These are phyloP conservation scores for Argynnis bischoffii DNA, from an alignment of 2,888 invertebrate species.

Conservation along the genomic window DNA sequence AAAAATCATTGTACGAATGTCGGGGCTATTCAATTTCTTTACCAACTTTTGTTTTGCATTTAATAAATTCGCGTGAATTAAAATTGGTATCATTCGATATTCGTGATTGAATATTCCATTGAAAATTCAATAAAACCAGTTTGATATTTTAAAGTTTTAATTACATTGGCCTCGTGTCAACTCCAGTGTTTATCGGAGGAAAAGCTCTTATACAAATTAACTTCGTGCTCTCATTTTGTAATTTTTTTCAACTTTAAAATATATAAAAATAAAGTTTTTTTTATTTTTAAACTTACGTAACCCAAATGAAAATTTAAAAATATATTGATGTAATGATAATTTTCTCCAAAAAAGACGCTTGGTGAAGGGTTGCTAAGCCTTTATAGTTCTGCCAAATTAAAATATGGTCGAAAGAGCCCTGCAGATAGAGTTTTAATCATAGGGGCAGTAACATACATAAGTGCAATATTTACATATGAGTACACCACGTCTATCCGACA, in stretches of 20 bases:
- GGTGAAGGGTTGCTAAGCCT: no score
- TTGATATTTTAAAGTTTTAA: slow-evolving; percentile 14
- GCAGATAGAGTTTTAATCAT: no score
- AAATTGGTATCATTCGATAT: slow-evolving; percentile 14
- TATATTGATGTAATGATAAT: no score
- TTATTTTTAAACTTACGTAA: no score
- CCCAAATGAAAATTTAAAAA: no score
- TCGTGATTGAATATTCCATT: slow-evolving; percentile 7
- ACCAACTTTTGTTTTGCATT: not conserved
- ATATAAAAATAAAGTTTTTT: not conserved
- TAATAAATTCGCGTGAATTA: slow-evolving; percentile 5
- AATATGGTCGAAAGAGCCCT: no score
- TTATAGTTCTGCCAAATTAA: no score
- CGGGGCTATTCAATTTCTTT: no score
- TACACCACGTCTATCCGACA: no score
- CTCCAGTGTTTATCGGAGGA: slow-evolving; percentile 9
- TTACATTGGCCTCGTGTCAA: slow-evolving; percentile 20
- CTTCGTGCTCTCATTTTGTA: not conserved
- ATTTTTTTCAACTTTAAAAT: not conserved
- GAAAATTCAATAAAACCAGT: slow-evolving; percentile 17
- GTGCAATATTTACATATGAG: no score
- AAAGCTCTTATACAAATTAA: slow-evolving; percentile 14
- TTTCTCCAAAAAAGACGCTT: no score
- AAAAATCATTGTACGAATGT: not conserved
- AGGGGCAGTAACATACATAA: no score